Conservation (phyloP, 2,888 invertebrate species). For the Cacoxenus indagator region DNA sequence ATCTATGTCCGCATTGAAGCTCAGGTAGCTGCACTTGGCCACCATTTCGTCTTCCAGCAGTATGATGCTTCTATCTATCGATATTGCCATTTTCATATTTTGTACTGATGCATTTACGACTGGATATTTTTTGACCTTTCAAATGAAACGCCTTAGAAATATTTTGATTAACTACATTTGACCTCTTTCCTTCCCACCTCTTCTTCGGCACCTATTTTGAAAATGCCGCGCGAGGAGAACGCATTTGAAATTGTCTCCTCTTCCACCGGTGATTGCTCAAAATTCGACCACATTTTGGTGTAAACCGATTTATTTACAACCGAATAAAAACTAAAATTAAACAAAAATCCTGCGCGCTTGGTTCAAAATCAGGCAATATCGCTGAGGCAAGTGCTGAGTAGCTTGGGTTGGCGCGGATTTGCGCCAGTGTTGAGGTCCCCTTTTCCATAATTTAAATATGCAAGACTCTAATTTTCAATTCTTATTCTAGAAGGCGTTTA, state of each 20-base stretch:
- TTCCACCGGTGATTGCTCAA: constrained; percentile 61
- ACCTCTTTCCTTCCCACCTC: constrained; percentile 43
- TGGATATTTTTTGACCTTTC: constrained; percentile 61
- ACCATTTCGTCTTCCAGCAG: constrained; percentile 67
- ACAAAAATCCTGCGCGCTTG: constrained; percentile 23
- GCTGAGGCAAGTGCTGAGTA: too few species aligned
- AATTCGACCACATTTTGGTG: constrained; percentile 67
- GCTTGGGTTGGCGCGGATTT: too few species aligned
- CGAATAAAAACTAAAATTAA: constrained; percentile 16
- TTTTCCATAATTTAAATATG: too few species aligned
- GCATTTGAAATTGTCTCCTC: constrained; percentile 69
- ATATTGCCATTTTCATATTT: constrained; percentile 65
- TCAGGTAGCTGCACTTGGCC: constrained; percentile 63
- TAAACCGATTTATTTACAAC: constrained; percentile 29
- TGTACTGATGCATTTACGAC: constrained; percentile 62
- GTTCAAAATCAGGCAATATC: neutral
- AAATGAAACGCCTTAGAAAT: constrained; percentile 2
- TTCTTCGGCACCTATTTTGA: constrained; percentile 65
- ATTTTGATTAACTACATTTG: neutral
- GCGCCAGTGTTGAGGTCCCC: too few species aligned
- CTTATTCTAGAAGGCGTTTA: too few species aligned
- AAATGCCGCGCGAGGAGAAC: constrained; percentile 67
- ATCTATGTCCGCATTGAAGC: constrained; percentile 65
- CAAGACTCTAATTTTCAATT: too few species aligned
- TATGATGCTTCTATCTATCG: constrained; percentile 65